A percentile compares a stretch with the other conserved stretches of the same genome.
phyloP scores from a whole-genome alignment of 1,140 invertebrate species.

The Drosophila mauritiana region DNA sequence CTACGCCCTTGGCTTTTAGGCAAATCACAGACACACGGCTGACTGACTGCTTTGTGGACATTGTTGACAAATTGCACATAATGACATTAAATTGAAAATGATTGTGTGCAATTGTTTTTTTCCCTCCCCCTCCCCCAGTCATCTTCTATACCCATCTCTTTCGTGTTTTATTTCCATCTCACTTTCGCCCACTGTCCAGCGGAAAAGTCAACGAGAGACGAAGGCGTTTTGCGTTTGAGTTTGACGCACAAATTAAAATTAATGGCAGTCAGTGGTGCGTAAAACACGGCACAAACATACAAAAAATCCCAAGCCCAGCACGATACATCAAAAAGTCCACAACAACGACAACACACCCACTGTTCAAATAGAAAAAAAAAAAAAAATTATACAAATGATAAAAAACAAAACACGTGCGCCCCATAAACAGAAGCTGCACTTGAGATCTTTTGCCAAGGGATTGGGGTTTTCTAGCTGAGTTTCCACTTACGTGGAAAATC shows the following conservation, averaged over 20 bases:
- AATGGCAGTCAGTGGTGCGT: slow-evolving; percentile 78
- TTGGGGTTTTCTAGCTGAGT: slow-evolving; percentile 7
- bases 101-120: slow-evolving; percentile 83
- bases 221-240: slow-evolving; percentile 59
- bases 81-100: slow-evolving; percentile 85
- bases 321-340: slow-evolving; percentile 65
- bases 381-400: slow-evolving; percentile 6
- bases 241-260: slow-evolving; percentile 80
- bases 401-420: slow-evolving; percentile 41
- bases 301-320: slow-evolving; percentile 44
- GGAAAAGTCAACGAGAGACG: slow-evolving; percentile 50
- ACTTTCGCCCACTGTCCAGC: slow-evolving; percentile 26
- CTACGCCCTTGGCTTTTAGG: neutral
- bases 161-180: slow-evolving; percentile 13
- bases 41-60: slow-evolving; percentile 72
- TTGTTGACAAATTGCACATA: slow-evolving; percentile 84
- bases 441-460: slow-evolving; percentile 45
- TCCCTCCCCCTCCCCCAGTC: neutral
- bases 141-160: slow-evolving; percentile 17
- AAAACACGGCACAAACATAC: slow-evolving; percentile 55
- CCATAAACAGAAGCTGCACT: slow-evolving; percentile 81
- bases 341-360: slow-evolving; percentile 42
- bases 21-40: slow-evolving; percentile 63
- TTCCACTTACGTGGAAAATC: slow-evolving; percentile 69
- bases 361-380: neutral